Conservation (phyloP, 2,888 invertebrate species). For the Allygus modestus region DNA sequence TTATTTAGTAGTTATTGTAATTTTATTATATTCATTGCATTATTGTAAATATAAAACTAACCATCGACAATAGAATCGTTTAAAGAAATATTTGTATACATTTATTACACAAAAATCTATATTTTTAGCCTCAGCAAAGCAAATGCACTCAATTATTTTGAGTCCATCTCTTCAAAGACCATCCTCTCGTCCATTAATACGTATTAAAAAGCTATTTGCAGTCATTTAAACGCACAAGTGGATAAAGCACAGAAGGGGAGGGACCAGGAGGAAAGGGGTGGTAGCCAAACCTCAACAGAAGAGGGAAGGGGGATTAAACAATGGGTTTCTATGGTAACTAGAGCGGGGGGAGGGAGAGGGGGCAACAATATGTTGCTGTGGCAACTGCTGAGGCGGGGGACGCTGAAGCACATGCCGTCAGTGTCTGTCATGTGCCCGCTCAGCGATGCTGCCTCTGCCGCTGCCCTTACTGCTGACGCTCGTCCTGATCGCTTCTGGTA, state of each 20-base stretch:
- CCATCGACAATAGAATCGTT: too few relatives aligned
- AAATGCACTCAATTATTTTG: neutral
- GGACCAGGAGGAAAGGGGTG: neutral
- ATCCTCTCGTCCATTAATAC: constrained; percentile 19
- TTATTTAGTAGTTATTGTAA: too few relatives aligned
- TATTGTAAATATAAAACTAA: too few relatives aligned
- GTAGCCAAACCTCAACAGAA: neutral
- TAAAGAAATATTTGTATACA: neutral
- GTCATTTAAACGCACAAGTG: constrained; percentile 37
- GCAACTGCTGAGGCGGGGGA: neutral
- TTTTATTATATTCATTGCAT: too few relatives aligned
- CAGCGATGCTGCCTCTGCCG: constrained; percentile 42
- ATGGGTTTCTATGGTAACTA: neutral
- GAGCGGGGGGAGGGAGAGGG: neutral
- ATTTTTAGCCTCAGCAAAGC: neutral
- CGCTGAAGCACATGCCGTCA: constrained; percentile 3
- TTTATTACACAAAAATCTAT: neutral
- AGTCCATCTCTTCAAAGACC: neutral
- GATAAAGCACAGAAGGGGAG: constrained; percentile 11
- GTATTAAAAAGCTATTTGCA: constrained; percentile 43
- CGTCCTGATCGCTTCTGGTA: constrained; percentile 27
- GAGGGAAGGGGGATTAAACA: neutral
- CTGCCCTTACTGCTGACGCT: constrained; percentile 29
- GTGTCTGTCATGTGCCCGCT: constrained; percentile 49
- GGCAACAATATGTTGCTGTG: constrained; percentile 44